Evolutionary conservation across 2,113 vertebrate species (phyloP), one percentile per base, ranked within the genome.

Genomic region (Meriones unguiculatus): DNA sequence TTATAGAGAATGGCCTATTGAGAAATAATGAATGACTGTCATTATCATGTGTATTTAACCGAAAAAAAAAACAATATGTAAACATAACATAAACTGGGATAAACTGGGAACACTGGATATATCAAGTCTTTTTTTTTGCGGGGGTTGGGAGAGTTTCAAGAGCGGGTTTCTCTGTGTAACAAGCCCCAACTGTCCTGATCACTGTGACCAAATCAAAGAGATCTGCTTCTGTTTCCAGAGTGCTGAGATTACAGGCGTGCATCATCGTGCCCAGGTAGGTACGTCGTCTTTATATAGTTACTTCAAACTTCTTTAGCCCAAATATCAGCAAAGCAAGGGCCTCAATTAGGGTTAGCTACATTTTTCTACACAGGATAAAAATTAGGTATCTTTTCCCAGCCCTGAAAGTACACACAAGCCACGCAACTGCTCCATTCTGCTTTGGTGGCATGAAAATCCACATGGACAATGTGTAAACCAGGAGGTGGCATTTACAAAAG

Each of bases 21-120:
- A 93, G 38, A 92, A 97, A 81, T 38, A 94, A 93, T 46, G 11
- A 92, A 89, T 88, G 70, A 59, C 64, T 91, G 46, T 32, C n/a
- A 94, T 92, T 59, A 88, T 69, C 50, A 65, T 76, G 76, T 59
- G 12, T 90, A 91, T 59, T 87, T 72, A 93, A 84, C 41, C 52
- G 22, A 94, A 93, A 81, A 84, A 38, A 11, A 62, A 84, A 13
- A 78, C 18, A 25, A 17, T 35, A 50, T 32, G 5, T 70, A 89
- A 93, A 52, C n/a, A 17, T 50, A 15, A 81, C 30, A 87, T 18
- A 69, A 52, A 67, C 1, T 54, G 8, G 54, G 59, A 87, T 18
- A 69, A 52, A 67, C 1, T 54, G 8, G 54, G 59, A 95, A 76
- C 22, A 81, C 10, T 93, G 30, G 2, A 1, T 46, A 5, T 28